A percentile compares a stretch with the other conserved stretches of the same genome.
Evolutionary conservation across 1,140 invertebrate genomes (phyloP).

Genomic region (Hypothenemus hampei): DNA sequence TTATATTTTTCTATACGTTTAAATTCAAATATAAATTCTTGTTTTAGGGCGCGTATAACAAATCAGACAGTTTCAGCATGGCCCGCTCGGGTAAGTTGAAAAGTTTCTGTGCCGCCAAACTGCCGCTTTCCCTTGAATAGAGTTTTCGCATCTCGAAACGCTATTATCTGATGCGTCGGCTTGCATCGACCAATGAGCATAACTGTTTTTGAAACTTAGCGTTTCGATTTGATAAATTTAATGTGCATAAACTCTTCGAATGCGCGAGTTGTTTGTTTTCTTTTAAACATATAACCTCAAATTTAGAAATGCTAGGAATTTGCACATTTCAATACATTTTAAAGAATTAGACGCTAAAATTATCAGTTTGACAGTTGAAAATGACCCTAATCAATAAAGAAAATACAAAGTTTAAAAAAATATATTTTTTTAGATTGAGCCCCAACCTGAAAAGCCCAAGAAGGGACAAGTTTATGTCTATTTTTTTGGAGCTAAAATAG

Average conservation of each 20-base stretch:
- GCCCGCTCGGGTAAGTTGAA: conserved; percentile 14
- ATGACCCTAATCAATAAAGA: too few species aligned
- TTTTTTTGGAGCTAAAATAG: conserved; percentile 8
- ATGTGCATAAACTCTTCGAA: conserved; percentile 2
- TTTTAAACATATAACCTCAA: conserved; percentile 16
- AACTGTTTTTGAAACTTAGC: background rate
- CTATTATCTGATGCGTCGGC: background rate
- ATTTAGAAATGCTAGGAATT: background rate
- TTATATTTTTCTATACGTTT: conserved; percentile 5
- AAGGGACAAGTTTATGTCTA: conserved; percentile 17
- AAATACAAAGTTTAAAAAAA: background rate
- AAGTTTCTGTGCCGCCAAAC: background rate
- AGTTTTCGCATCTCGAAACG: background rate
- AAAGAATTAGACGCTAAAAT: background rate
- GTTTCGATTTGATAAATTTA: background rate
- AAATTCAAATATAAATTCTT: conserved; percentile 5
- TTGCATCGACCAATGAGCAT: conserved; percentile 7
- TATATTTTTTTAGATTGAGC: conserved; percentile 2
- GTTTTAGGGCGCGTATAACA: conserved; percentile 10
- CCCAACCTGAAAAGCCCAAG: conserved; percentile 2
- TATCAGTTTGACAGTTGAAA: too few species aligned
- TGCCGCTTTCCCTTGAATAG: background rate
- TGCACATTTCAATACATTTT: background rate
- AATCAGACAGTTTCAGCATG: conserved; percentile 6
- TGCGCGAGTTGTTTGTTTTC: conserved; percentile 13